Evolutionary conservation across 1,140 invertebrate genomes (phyloP).

Genomic region (Coptotermes formosanus): DNA sequence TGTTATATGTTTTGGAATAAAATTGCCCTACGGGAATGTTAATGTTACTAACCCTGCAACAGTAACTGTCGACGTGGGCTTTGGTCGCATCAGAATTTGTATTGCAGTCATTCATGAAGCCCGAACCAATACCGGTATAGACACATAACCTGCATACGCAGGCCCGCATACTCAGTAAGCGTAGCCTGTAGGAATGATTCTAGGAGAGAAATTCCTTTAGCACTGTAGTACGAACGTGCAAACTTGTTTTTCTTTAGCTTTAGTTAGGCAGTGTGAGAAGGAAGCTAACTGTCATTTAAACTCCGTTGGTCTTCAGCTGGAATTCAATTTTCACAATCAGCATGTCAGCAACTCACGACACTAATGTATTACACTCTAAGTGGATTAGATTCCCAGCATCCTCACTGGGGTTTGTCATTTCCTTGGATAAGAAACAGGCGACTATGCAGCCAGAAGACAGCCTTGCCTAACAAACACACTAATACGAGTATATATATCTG

Average conservation of each 20-base stretch:
- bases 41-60: too few species aligned
- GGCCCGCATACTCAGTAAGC: too few species aligned
- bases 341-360: not conserved
- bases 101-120: too few species aligned
- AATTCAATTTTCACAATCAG: conserved; percentile 9
- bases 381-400: not conserved
- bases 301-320: not conserved
- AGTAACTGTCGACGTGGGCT: too few species aligned
- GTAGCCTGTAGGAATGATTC: too few species aligned
- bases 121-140: too few species aligned
- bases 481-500: too few species aligned
- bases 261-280: not conserved
- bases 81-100: too few species aligned
- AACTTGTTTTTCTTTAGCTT: not conserved
- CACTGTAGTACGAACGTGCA: not conserved
- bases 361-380: not conserved
- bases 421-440: not conserved
- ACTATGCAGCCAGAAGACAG: not conserved
- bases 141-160: too few species aligned
- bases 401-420: not conserved
- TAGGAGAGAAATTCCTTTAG: not conserved
- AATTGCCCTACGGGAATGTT: too few species aligned
- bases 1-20: too few species aligned
- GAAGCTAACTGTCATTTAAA: not conserved
- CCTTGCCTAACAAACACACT: too few species aligned